Percentiles rank a stretch among this genome's conserved stretches.
phyloP scores from a whole-genome alignment of 2,797 vertebrate species.

The Microctenopoma lineatum region DNA sequence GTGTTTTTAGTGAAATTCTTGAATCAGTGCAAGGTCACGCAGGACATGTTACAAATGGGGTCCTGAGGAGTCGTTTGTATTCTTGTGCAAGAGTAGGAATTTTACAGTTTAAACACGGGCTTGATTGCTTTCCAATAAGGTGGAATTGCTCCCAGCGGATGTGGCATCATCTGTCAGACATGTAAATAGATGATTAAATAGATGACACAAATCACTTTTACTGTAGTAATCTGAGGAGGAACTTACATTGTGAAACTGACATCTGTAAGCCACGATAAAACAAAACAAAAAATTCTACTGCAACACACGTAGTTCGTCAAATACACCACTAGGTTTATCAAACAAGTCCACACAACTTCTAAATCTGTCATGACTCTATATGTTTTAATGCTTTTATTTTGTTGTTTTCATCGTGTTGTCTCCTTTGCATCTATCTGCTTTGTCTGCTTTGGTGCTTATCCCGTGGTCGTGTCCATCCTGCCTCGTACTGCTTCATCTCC shows the following conservation, averaged over 20 bases:
- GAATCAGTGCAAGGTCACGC: constrained; percentile 41
- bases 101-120: constrained; percentile 64
- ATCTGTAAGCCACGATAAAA: constrained; percentile 5
- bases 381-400: no score
- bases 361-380: no score
- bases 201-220: no score
- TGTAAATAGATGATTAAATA: constrained; percentile 60
- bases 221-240: not conserved
- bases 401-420: no score
- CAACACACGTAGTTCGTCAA: no score
- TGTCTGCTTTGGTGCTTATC: no score
- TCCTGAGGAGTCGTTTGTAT: constrained; percentile 31
- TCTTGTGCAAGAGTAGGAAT: constrained; percentile 65
- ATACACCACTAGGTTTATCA: no score
- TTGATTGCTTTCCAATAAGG: constrained; percentile 44
- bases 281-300: no score
- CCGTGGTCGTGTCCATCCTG: no score
- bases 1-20: constrained; percentile 49
- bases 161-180: constrained; percentile 34
- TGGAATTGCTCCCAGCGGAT: constrained; percentile 56
- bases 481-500: no score
- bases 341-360: not conserved
- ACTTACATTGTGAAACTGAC: not conserved
- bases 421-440: no score
- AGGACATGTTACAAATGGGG: constrained; percentile 44